phyloP scores from a whole-genome alignment of 1,140 invertebrate species.

The Pseudomyrmex dendroicus region DNA sequence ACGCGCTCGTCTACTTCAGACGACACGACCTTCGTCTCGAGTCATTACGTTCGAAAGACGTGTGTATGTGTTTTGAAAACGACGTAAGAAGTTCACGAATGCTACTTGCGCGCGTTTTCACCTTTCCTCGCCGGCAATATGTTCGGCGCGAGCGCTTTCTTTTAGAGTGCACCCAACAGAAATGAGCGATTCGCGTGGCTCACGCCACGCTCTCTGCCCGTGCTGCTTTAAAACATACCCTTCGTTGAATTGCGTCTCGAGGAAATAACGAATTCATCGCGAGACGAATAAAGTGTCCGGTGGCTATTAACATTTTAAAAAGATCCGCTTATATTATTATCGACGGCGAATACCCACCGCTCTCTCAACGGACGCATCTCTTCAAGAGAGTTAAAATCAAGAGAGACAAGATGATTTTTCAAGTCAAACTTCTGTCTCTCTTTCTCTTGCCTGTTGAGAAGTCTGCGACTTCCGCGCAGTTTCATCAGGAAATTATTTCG shows the following conservation, averaged over 20 bases:
- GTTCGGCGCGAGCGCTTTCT: slow-evolving; percentile 13
- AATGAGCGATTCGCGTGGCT: slow-evolving; percentile 50
- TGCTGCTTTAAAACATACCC: slow-evolving; percentile 40
- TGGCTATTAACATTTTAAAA: slow-evolving; percentile 27
- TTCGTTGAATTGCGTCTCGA: slow-evolving; percentile 8
- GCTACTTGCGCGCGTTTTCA: slow-evolving; percentile 15
- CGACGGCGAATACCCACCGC: neutral
- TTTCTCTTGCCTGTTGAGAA: neutral
- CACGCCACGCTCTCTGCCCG: slow-evolving; percentile 12
- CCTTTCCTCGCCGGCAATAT: neutral
- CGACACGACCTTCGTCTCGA: neutral
- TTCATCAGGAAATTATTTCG: slow-evolving; percentile 29
- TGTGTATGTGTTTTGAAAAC: neutral
- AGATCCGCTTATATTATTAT: slow-evolving; percentile 10
- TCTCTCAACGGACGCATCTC: neutral
- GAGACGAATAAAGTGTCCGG: slow-evolving; percentile 21
- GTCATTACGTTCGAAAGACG: neutral
- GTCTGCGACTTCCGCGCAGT: neutral
- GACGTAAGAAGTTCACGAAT: slow-evolving; percentile 21
- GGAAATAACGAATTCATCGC: slow-evolving; percentile 45
- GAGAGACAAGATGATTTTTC: slow-evolving; percentile 1
- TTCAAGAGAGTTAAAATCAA: neutral
- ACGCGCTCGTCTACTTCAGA: neutral
- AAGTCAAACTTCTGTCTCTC: neutral
- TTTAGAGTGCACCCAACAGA: slow-evolving; percentile 49